Evolutionary conservation across 2,113 vertebrate genomes (phyloP).

Genomic region (Lagopus muta): DNA sequence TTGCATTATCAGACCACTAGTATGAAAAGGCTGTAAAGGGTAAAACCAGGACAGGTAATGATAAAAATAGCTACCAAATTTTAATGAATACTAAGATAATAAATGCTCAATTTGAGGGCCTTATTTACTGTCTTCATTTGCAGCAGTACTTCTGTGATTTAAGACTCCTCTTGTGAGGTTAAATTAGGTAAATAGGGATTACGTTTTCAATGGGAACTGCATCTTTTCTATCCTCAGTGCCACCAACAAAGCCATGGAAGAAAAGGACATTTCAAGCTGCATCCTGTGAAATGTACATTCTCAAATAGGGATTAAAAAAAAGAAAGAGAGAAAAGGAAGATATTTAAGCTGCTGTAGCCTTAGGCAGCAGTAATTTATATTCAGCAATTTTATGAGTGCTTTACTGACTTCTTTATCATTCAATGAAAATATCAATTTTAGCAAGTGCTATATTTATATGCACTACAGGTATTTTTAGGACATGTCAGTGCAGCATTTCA

Average conservation of each 20-base stretch:
- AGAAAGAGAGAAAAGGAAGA: conserved; percentile 32
- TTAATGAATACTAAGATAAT: background rate
- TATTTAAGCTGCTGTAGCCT: conserved; percentile 11
- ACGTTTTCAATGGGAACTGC: background rate
- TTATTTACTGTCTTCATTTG: background rate
- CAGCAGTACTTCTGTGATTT: background rate
- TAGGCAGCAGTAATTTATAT: conserved; percentile 49
- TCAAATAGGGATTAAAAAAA: background rate
- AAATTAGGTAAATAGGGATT: background rate
- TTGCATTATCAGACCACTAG: background rate
- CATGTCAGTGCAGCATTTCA: background rate
- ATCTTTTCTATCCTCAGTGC: background rate
- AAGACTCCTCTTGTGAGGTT: background rate
- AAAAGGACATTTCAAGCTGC: background rate
- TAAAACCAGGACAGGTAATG: background rate
- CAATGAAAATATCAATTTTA: conserved; percentile 48
- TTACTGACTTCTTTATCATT: conserved; percentile 64
- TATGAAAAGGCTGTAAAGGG: background rate
- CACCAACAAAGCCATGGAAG: background rate
- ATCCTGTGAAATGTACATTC: background rate
- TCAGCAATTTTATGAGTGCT: conserved; percentile 46
- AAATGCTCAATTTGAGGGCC: background rate
- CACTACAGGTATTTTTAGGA: conserved; percentile 46
- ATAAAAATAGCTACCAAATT: background rate
- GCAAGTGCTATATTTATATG: background rate